Conservation (phyloP, 1,140 invertebrate species). For the Colletes latitarsis region DNA sequence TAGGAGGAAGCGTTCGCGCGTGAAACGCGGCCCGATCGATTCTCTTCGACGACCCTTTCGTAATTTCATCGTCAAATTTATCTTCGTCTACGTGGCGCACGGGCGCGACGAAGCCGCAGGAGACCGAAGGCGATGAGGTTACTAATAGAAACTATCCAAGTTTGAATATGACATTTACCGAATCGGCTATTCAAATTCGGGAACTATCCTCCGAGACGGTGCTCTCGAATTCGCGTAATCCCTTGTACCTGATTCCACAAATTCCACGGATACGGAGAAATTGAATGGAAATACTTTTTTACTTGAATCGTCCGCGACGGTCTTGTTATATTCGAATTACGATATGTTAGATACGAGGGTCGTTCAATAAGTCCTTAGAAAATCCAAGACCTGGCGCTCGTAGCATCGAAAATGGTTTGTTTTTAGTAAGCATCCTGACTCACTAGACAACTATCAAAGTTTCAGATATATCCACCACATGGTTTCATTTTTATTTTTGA, state of each 20-base stretch:
- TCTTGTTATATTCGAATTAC: too few relatives aligned
- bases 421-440: too few relatives aligned
- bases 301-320: background rate
- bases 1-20: too few relatives aligned
- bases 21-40: conserved; percentile 20
- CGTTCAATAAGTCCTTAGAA: too few relatives aligned
- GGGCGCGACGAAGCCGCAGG: background rate
- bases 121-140: conserved; percentile 29
- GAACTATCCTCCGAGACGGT: background rate
- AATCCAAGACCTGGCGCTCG: too few relatives aligned
- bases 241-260: conserved; percentile 30
- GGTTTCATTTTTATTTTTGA: too few relatives aligned
- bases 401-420: too few relatives aligned
- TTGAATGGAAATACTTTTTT: conserved; percentile 35
- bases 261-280: conserved; percentile 33
- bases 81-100: conserved; percentile 37
- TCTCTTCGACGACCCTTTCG: conserved; percentile 29
- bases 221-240: conserved; percentile 33
- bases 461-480: too few relatives aligned
- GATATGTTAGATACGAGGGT: too few relatives aligned
- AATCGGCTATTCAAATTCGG: conserved; percentile 50
- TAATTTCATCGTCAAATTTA: conserved; percentile 69
- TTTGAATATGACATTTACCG: conserved; percentile 54
- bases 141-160: conserved; percentile 49
- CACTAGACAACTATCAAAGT: too few relatives aligned